Evolutionary conservation across 2,113 vertebrate genomes (phyloP).

Genomic region (Dendropsophus ebraccatus): DNA sequence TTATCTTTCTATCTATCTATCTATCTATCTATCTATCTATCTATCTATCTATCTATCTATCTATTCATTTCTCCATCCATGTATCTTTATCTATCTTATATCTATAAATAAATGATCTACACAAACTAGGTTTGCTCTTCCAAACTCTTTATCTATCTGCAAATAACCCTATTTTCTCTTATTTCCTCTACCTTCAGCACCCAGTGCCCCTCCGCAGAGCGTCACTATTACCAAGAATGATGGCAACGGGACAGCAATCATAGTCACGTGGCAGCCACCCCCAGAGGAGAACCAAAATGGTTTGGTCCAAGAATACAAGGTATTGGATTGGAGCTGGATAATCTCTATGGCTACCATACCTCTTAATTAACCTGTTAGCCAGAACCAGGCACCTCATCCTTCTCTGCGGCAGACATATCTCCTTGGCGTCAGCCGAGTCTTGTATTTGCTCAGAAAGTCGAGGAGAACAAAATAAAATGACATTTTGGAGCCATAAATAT

Average conservation of each 20-base stretch:
- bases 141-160: background rate
- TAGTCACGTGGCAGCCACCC: slow-evolving; percentile 95
- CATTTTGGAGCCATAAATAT: background rate
- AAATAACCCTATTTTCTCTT: too few species aligned
- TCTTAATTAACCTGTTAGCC: background rate
- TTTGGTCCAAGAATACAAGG: slow-evolving; percentile 97
- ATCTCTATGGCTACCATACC: fast-evolving
- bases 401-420: background rate
- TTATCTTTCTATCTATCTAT: background rate
- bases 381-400: background rate
- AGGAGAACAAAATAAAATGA: background rate
- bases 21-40: too few species aligned
- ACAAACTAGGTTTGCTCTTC: too few species aligned
- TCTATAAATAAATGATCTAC: too few species aligned
- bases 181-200: slow-evolving; percentile 76
- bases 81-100: too few species aligned
- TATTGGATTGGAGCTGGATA: slow-evolving; percentile 64
- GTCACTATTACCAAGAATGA: slow-evolving; percentile 92
- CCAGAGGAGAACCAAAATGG: slow-evolving; percentile 93
- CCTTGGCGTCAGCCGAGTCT: background rate
- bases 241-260: slow-evolving; percentile 89
- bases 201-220: slow-evolving; percentile 91
- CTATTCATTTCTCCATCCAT: too few species aligned
- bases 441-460: background rate
- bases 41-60: too few species aligned